phyloP scores from a whole-genome alignment of 2,797 vertebrate genomes.

The Semaprochilodus insignis region DNA sequence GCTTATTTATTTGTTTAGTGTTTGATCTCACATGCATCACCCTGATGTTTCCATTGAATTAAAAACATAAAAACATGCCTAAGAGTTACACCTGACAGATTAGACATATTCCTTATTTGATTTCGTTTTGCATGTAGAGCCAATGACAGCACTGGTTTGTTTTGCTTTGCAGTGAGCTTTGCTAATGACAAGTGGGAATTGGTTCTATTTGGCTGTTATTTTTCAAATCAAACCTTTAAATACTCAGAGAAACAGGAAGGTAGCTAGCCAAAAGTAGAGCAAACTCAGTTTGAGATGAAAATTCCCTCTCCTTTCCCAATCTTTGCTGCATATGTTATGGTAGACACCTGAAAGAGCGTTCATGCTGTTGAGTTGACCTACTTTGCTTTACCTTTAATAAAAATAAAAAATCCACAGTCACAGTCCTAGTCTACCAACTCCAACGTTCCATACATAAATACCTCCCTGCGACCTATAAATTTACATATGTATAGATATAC shows the following conservation, averaged over 20 bases:
- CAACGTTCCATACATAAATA: background rate
- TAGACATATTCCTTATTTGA: background rate
- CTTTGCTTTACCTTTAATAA: conserved; percentile 50
- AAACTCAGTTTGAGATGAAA: conserved; percentile 21
- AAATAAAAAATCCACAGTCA: too few relatives aligned
- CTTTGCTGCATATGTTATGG: conserved; percentile 22
- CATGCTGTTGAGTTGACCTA: conserved; percentile 59
- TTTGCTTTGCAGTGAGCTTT: conserved; percentile 13
- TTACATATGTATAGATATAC: background rate
- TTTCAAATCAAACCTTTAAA: conserved; percentile 25
- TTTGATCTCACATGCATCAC: background rate
- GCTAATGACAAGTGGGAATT: conserved; percentile 29
- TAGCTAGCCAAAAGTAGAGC: conserved; percentile 32
- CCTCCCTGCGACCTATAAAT: conserved; percentile 5
- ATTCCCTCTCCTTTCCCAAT: background rate
- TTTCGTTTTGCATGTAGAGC: background rate
- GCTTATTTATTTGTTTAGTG: background rate
- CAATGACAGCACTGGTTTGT: background rate
- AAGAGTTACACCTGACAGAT: background rate
- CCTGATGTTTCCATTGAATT: background rate
- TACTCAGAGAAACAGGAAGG: conserved; percentile 3
- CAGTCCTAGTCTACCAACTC: background rate
- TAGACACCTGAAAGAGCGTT: conserved; percentile 40
- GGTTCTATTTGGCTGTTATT: background rate
- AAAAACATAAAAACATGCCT: background rate